Evolutionary conservation across 2,797 vertebrate genomes (phyloP).

Genomic region (Syngnathus rostellatus): DNA sequence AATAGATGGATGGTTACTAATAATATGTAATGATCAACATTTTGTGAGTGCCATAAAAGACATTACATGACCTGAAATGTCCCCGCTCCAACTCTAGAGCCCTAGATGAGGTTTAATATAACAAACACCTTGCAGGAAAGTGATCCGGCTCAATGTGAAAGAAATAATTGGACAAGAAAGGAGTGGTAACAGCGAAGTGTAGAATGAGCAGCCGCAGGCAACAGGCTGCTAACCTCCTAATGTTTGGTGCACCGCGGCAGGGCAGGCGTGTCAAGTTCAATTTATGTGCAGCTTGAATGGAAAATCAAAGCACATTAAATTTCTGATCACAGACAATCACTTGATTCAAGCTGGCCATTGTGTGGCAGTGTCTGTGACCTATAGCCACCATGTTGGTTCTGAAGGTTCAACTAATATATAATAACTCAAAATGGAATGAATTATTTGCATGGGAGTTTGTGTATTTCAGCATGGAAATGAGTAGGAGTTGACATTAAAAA

Average conservation of each 20-base stretch:
- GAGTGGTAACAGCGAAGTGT: conserved; percentile 3
- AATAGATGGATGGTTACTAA: neutral
- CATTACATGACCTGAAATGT: neutral
- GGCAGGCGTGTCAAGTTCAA: conserved; percentile 3
- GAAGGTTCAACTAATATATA: neutral
- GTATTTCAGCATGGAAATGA: neutral
- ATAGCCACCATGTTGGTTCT: neutral
- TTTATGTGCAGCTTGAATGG: neutral
- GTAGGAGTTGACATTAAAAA: neutral
- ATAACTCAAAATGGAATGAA: neutral
- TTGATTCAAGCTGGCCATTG: conserved; percentile 5
- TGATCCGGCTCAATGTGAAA: neutral
- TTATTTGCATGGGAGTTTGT: neutral
- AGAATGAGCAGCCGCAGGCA: conserved; percentile 6
- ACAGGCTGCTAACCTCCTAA: conserved; percentile 8
- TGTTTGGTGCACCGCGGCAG: conserved; percentile 3
- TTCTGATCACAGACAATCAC: conserved; percentile 1
- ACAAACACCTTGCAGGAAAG: conserved; percentile 3
- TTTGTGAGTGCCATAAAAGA: too few relatives aligned
- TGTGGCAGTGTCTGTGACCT: neutral
- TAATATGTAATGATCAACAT: neutral
- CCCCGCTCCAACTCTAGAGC: too few relatives aligned
- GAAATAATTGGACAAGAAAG: conserved; percentile 8
- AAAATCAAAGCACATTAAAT: conserved; percentile 6
- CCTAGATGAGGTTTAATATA: neutral